A percentile compares a stretch with the other conserved stretches of the same genome.
Conservation (phyloP, 2,888 invertebrate genomes). For the Dolomedes plantarius region DNA sequence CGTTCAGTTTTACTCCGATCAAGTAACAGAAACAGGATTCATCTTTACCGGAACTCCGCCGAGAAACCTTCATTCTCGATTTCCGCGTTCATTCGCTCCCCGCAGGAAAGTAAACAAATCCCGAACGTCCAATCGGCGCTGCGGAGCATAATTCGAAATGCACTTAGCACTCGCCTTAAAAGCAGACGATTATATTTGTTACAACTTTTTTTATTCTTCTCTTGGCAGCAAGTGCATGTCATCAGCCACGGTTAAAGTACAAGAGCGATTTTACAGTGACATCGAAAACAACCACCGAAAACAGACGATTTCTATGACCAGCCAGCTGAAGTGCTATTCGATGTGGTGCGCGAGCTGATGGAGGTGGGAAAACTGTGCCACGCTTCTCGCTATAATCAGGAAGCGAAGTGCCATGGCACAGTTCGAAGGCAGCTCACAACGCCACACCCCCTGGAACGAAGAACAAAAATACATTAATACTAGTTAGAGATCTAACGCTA, state of each 20-base stretch:
- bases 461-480: slow-evolving; percentile 4
- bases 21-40: neutral
- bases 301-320: neutral
- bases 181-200: slow-evolving; percentile 16
- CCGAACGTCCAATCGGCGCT: neutral
- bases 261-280: neutral
- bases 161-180: neutral
- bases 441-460: slow-evolving; percentile 51
- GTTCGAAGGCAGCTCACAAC: slow-evolving; percentile 35
- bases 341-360: neutral
- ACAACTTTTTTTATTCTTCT: neutral
- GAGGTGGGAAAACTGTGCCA: slow-evolving; percentile 60
- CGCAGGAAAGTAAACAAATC: slow-evolving; percentile 12
- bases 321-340: slow-evolving; percentile 36
- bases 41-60: neutral
- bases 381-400: slow-evolving; percentile 52
- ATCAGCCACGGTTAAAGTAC: neutral
- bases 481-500: slow-evolving; percentile 17
- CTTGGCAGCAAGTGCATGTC: neutral
- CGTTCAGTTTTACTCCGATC: neutral
- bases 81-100: slow-evolving; percentile 18
- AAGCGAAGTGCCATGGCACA: slow-evolving; percentile 58
- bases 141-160: neutral
- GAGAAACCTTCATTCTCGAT: neutral
- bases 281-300: neutral